phyloP scores from a whole-genome alignment of 2,797 vertebrate genomes.

The Phataginus tricuspis region DNA sequence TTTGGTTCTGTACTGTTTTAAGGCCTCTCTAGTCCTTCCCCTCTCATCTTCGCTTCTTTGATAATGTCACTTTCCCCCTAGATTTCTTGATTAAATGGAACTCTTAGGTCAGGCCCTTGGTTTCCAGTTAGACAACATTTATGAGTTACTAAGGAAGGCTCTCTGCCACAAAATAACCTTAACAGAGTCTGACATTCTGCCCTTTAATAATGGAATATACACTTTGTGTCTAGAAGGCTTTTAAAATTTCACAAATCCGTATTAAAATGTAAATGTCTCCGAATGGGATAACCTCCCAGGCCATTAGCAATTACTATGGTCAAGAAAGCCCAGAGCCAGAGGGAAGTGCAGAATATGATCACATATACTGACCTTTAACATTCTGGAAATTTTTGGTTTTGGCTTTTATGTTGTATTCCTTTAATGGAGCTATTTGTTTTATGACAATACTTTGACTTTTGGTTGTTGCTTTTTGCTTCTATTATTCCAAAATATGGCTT shows the following conservation, averaged over 20 bases:
- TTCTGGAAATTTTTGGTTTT: neutral
- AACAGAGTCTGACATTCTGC: slow-evolving; percentile 60
- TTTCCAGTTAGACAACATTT: slow-evolving; percentile 60
- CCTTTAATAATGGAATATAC: slow-evolving; percentile 65
- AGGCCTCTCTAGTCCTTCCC: neutral
- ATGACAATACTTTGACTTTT: slow-evolving; percentile 15
- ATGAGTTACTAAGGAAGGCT: slow-evolving; percentile 21
- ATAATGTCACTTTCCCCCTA: neutral
- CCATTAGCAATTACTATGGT: slow-evolving; percentile 61
- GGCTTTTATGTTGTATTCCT: slow-evolving; percentile 9
- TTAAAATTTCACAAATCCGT: slow-evolving; percentile 68
- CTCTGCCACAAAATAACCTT: slow-evolving; percentile 51
- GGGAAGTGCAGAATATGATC: neutral
- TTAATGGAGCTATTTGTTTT: slow-evolving; percentile 60
- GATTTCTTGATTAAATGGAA: slow-evolving; percentile 68
- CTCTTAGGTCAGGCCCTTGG: slow-evolving; percentile 21
- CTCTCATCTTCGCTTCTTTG: slow-evolving; percentile 31
- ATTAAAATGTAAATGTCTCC: slow-evolving; percentile 71
- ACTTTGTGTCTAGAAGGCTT: slow-evolving; percentile 65
- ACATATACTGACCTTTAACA: slow-evolving; percentile 17
- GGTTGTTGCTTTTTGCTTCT: neutral
- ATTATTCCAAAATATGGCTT: neutral
- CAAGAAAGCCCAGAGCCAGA: neutral
- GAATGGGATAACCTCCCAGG: slow-evolving; percentile 48
- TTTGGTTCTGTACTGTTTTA: neutral